phyloP scores from a whole-genome alignment of 2,888 invertebrate genomes.

The Thumatha senex region DNA sequence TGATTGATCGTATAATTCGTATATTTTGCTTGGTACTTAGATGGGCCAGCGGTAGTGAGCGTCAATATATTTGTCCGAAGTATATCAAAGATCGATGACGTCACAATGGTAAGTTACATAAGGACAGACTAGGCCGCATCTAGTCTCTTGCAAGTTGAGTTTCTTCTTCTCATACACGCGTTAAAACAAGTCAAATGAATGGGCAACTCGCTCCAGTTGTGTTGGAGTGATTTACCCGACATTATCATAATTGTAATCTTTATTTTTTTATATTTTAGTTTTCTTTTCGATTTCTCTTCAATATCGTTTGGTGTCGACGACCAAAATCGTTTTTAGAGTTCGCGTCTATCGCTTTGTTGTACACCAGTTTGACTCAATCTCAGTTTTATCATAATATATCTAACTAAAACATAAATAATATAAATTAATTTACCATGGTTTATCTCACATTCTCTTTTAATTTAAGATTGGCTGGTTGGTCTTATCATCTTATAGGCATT shows the following conservation, averaged over 20 bases:
- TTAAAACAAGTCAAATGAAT: constrained; percentile 81
- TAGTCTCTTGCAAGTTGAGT: constrained; percentile 64
- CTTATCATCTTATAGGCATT: constrained; percentile 54
- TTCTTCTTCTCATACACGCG: constrained; percentile 52
- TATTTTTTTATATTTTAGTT: constrained; percentile 55
- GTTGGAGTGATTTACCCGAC: constrained; percentile 71
- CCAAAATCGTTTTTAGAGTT: constrained; percentile 81
- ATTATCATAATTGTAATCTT: constrained; percentile 52
- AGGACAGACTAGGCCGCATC: constrained; percentile 67
- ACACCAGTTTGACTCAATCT: constrained; percentile 32
- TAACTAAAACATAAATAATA: constrained; percentile 20
- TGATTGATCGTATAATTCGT: constrained; percentile 69
- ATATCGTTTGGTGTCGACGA: constrained; percentile 77
- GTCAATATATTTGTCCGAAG: constrained; percentile 99
- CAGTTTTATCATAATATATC: constrained; percentile 37
- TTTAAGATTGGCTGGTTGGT: constrained; percentile 64
- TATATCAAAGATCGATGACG: constrained; percentile 99
- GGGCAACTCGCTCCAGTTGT: constrained; percentile 72
- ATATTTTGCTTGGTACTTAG: constrained; percentile 84
- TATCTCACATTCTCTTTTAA: constrained; percentile 38
- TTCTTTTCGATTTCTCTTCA: constrained; percentile 48
- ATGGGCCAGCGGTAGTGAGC: constrained; percentile 97
- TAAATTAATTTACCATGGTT: constrained; percentile 25
- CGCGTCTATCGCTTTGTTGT: constrained; percentile 41
- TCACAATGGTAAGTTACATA: constrained; percentile 96